Percentiles rank a stretch among this genome's conserved stretches.
Evolutionary conservation across 2,113 vertebrate species (phyloP).

Genomic region (Alouatta palliata): DNA sequence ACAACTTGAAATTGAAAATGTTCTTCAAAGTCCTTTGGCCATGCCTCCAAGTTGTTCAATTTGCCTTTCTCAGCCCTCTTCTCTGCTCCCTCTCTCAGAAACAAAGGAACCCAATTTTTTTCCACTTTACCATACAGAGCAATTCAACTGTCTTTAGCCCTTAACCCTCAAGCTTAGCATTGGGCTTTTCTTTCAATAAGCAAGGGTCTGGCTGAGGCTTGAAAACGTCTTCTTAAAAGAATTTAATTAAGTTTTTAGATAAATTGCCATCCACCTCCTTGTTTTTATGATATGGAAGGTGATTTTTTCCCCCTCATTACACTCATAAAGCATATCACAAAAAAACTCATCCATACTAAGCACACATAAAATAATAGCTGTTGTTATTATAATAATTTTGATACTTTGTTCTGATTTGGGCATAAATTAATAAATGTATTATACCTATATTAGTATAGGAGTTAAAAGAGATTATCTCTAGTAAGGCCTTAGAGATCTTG

Average conservation of each 20-base stretch:
- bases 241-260: slow-evolving; percentile 32
- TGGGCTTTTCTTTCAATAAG: not conserved
- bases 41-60: not conserved
- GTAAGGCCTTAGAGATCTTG: not conserved
- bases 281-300: not conserved
- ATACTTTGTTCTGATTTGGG: not conserved
- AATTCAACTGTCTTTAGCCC: not conserved
- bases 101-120: not conserved
- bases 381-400: not conserved
- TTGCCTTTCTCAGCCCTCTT: not conserved
- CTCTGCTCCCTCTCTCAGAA: not conserved
- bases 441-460: not conserved
- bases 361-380: not conserved
- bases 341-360: not conserved
- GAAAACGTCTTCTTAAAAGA: not conserved
- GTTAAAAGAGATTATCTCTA: slow-evolving; percentile 20
- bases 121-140: not conserved
- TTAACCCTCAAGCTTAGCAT: not conserved
- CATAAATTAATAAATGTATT: not conserved
- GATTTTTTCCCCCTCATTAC: not conserved
- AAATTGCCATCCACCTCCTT: not conserved
- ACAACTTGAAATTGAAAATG: not conserved
- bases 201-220: not conserved
- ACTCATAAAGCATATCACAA: not conserved
- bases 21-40: not conserved